phyloP scores from a whole-genome alignment of 2,113 vertebrate species.

The Hippocampus barbouri region DNA sequence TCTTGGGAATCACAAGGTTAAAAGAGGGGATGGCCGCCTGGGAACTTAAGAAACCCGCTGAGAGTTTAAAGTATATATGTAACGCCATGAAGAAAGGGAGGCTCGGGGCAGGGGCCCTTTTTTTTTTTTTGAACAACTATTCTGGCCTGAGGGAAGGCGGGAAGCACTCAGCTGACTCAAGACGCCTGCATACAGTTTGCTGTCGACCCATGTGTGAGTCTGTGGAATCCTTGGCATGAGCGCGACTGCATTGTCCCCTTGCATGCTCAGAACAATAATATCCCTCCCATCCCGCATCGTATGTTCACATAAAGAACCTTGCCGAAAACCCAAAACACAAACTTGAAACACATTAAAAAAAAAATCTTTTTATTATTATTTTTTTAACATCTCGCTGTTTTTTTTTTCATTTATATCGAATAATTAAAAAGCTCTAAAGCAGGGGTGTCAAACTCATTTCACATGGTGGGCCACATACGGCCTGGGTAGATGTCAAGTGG shows the following conservation, averaged over 20 bases:
- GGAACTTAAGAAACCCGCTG: conserved; percentile 49
- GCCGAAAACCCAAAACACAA: conserved; percentile 28
- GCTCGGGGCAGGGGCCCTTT: conserved; percentile 37
- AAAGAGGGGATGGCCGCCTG: conserved; percentile 44
- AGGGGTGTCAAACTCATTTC: no score
- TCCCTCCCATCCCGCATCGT: conserved; percentile 12
- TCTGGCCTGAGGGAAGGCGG: conserved; percentile 32
- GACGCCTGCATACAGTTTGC: conserved; percentile 44
- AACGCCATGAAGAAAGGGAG: conserved; percentile 51
- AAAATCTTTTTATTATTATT: no score
- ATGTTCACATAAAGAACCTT: conserved; percentile 36
- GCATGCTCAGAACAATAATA: conserved; percentile 36
- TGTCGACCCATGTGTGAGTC: conserved; percentile 44
- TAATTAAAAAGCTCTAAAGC: no score
- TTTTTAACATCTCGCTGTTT: no score
- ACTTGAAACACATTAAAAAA: no score
- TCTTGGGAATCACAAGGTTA: conserved; percentile 61
- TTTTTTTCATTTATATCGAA: no score
- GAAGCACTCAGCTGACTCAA: conserved; percentile 54
- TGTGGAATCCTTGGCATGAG: conserved; percentile 64
- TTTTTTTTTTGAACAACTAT: conserved; percentile 30
- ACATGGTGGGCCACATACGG: no score
- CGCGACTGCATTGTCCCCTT: conserved; percentile 53
- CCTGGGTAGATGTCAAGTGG: no score
- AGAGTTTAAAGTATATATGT: conserved; percentile 26